Percentiles rank a stretch among this genome's conserved stretches.
These are phyloP conservation scores for Corythornis madagascariensis DNA, from an alignment of 2,113 vertebrate genomes.

Conservation along the genomic window DNA sequence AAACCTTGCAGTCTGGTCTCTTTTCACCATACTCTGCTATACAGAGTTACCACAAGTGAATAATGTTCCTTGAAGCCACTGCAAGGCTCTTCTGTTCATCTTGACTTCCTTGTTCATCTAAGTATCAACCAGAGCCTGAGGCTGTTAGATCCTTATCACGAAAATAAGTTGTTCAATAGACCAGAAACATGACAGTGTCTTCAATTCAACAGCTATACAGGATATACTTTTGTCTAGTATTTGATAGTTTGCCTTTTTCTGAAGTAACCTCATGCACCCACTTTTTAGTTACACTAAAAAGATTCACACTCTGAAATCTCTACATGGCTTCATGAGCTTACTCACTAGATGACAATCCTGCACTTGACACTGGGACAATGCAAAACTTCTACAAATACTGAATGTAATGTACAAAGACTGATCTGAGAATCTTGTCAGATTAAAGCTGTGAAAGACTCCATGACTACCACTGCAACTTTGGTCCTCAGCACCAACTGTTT, in stretches of 20 bases:
- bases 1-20: too few species aligned
- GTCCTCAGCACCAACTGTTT: neutral
- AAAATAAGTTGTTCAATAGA: neutral
- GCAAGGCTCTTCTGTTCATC: neutral
- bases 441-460: neutral
- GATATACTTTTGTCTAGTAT: neutral
- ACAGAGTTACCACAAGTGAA: neutral
- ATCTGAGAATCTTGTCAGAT: neutral
- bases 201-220: neutral
- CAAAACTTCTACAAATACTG: neutral
- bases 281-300: neutral
- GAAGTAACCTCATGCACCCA: neutral
- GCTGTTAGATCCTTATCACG: neutral
- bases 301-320: neutral
- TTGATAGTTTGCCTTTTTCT: neutral
- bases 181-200: neutral
- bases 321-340: neutral
- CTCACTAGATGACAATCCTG: neutral
- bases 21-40: neutral
- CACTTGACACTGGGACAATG: neutral
- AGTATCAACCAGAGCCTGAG: neutral
- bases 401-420: neutral
- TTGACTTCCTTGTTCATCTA: neutral
- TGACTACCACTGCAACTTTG: neutral
- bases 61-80: neutral